Percentiles rank a stretch among this genome's conserved stretches.
These are phyloP conservation scores for Drosophila stalkeri DNA, from an alignment of 2,888 invertebrate genomes.

Conservation along the genomic window DNA sequence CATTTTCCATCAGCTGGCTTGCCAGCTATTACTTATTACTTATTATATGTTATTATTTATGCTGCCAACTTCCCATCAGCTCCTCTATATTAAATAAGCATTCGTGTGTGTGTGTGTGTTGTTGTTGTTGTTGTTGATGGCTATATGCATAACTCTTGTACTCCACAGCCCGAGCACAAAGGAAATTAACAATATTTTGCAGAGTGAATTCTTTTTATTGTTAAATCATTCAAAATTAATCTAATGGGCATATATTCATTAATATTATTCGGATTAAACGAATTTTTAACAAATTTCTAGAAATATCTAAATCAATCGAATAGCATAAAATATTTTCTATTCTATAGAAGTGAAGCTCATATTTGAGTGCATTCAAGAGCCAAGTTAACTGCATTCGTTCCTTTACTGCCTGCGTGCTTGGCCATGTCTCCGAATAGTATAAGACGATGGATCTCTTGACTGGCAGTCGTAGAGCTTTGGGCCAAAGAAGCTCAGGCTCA, in stretches of 20 bases:
- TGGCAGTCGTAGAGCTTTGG: background rate
- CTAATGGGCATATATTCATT: too few species aligned
- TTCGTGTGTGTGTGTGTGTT: background rate
- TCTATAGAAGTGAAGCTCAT: too few species aligned
- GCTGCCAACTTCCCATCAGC: background rate
- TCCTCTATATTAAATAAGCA: background rate
- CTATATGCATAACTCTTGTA: background rate
- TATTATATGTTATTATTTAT: conserved; percentile 32
- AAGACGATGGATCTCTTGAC: background rate
- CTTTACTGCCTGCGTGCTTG: background rate
- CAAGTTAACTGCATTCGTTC: background rate
- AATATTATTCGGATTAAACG: too few species aligned
- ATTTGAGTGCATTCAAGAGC: too few species aligned
- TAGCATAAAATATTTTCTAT: too few species aligned
- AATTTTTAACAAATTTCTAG: background rate
- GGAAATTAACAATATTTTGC: background rate
- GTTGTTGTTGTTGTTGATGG: background rate
- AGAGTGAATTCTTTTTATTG: background rate
- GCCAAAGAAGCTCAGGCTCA: too few species aligned
- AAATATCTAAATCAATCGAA: background rate
- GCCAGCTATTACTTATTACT: conserved; percentile 34
- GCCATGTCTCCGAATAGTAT: too few species aligned
- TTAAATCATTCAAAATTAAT: background rate
- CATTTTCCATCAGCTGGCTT: conserved; percentile 56
- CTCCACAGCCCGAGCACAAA: background rate